Percentiles rank a stretch among this genome's conserved stretches.
phyloP scores from a whole-genome alignment of 2,797 vertebrate genomes.

The Eutrigla gurnardus region DNA sequence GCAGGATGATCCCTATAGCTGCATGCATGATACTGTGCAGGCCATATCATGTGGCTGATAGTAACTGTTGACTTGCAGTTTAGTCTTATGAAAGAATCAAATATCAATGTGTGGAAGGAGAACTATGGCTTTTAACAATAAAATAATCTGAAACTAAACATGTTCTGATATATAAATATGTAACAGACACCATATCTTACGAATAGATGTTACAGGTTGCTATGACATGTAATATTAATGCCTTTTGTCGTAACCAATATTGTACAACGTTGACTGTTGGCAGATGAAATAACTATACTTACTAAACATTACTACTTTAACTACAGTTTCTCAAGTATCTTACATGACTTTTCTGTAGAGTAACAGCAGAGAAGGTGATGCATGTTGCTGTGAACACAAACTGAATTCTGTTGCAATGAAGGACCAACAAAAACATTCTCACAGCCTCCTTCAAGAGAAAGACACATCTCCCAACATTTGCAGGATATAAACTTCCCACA shows the following conservation, averaged over 20 bases:
- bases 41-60: neutral
- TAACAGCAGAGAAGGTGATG: conserved; percentile 4
- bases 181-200: neutral
- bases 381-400: neutral
- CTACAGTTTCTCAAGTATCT: neutral
- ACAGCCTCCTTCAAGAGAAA: conserved; percentile 21
- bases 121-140: neutral
- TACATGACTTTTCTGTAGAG: neutral
- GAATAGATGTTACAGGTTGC: neutral
- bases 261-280: neutral
- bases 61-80: neutral
- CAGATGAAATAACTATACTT: neutral
- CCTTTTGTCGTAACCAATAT: conserved; percentile 10
- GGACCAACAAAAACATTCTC: neutral
- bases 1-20: conserved; percentile 41
- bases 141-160: neutral
- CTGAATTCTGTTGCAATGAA: neutral
- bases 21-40: conserved; percentile 35
- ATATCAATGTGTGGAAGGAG: neutral
- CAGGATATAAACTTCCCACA: conserved; percentile 19
- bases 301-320: neutral
- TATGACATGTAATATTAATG: neutral
- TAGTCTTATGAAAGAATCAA: conserved; percentile 2
- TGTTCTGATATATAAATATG: neutral
- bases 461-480: conserved; percentile 8